Percentiles rank a stretch among this genome's conserved stretches.
Evolutionary conservation across 2,888 invertebrate species (phyloP).

Genomic region (Mantis religiosa): DNA sequence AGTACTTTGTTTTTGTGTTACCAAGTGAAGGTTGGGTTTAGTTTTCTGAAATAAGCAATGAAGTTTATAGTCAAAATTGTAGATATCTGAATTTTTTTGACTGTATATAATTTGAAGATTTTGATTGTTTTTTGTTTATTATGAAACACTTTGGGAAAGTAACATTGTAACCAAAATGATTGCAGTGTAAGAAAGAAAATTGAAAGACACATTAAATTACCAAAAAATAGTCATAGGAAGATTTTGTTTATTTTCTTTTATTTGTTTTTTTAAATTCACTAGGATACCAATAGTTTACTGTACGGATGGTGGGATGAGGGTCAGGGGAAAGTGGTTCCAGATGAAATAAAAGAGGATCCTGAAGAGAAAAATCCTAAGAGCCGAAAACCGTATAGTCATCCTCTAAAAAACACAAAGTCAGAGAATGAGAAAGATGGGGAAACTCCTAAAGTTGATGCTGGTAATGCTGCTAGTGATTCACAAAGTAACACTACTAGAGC

Average conservation of each 20-base stretch:
- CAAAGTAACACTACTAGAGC: not conserved
- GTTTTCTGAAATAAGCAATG: not conserved
- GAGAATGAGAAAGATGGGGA: not conserved
- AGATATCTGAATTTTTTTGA: too few species aligned
- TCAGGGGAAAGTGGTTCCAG: slow-evolving; percentile 25
- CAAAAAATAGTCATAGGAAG: not conserved
- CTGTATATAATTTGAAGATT: not conserved
- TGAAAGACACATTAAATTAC: not conserved
- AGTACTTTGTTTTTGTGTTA: not conserved
- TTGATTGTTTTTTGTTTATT: not conserved
- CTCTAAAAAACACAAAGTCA: slow-evolving; percentile 41
- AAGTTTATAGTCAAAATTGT: not conserved
- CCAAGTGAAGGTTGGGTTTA: not conserved
- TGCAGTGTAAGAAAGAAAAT: not conserved
- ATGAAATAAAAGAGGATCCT: slow-evolving; percentile 10
- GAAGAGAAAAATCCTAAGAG: slow-evolving; percentile 6
- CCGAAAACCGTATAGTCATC: slow-evolving; percentile 8
- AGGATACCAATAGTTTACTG: slow-evolving; percentile 28
- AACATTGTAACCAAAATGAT: not conserved
- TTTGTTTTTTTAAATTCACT: not conserved
- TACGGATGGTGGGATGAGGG: slow-evolving; percentile 38
- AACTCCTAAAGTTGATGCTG: not conserved
- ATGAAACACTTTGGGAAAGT: not conserved
- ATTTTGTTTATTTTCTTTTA: not conserved
- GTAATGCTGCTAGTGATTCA: not conserved